Evolutionary conservation across 2,888 invertebrate species (phyloP).

Genomic region (Dryobota labecula): DNA sequence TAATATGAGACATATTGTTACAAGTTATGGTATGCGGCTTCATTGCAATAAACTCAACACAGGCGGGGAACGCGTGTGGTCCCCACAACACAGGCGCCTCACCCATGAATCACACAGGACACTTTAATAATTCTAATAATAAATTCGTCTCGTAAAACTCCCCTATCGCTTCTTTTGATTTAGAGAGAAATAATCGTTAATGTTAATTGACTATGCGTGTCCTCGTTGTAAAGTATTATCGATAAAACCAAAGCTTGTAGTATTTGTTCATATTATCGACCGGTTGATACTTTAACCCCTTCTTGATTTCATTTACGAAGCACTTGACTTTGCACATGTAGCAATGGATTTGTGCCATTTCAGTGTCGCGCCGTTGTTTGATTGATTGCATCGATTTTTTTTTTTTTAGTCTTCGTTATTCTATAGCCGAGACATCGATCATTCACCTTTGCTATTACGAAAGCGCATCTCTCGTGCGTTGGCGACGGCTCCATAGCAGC

Average conservation of each 20-base stretch:
- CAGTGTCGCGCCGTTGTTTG: constrained; percentile 22
- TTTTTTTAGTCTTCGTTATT: constrained; percentile 57
- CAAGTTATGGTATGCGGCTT: constrained; percentile 30
- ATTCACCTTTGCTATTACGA: constrained; percentile 86
- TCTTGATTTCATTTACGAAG: constrained; percentile 23
- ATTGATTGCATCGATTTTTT: constrained; percentile 7
- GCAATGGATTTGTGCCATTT: constrained; percentile 26
- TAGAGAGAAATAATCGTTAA: constrained; percentile 71
- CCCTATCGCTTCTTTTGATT: constrained; percentile 70
- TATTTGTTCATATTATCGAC: constrained; percentile 35
- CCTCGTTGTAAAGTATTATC: constrained; percentile 57
- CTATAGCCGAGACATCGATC: constrained; percentile 79
- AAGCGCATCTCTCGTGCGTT: constrained; percentile 74
- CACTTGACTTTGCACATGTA: constrained; percentile 31
- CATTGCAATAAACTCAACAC: constrained; percentile 20
- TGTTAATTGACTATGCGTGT: constrained; percentile 65
- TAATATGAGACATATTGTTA: constrained; percentile 63
- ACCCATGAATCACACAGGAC: constrained; percentile 70
- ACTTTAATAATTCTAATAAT: constrained; percentile 73
- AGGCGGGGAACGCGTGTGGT: constrained; percentile 61
- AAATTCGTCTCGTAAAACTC: constrained; percentile 66
- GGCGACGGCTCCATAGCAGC: constrained; percentile 59
- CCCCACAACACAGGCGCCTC: constrained; percentile 58
- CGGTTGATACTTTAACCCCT: constrained; percentile 33
- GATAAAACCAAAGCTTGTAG: constrained; percentile 37